Percentiles rank a stretch among this genome's conserved stretches.
phyloP scores from a whole-genome alignment of 2,888 invertebrate species.

The Dynastes grantii region DNA sequence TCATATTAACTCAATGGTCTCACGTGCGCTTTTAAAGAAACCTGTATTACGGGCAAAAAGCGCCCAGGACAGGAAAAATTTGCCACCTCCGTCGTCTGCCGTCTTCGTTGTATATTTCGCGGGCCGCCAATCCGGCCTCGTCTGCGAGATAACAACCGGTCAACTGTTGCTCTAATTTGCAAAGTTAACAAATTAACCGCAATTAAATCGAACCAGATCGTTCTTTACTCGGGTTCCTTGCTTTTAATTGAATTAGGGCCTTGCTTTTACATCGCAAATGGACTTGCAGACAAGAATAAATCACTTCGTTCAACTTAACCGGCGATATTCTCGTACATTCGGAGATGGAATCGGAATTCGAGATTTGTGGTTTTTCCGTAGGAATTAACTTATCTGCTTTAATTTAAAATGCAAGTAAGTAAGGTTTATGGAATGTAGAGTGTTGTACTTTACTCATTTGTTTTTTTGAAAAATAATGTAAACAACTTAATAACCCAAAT shows the following conservation, averaged over 20 bases:
- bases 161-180: conserved; percentile 60
- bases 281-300: conserved; percentile 53
- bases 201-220: conserved; percentile 61
- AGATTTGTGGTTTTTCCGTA: too few relatives aligned
- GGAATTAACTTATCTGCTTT: too few relatives aligned
- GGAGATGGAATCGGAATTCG: neutral
- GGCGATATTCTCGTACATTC: conserved; percentile 40
- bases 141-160: conserved; percentile 54
- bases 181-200: conserved; percentile 63
- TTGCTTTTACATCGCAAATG: conserved; percentile 51
- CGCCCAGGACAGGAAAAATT: conserved; percentile 58
- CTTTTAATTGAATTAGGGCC: conserved; percentile 61
- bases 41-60: conserved; percentile 58
- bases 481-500: too few relatives aligned
- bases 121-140: neutral
- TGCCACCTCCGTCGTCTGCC: conserved; percentile 59
- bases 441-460: too few relatives aligned
- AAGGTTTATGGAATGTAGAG: too few relatives aligned
- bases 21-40: conserved; percentile 64
- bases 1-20: conserved; percentile 66
- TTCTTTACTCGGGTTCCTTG: conserved; percentile 54
- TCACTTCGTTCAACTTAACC: conserved; percentile 46
- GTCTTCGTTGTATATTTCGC: conserved; percentile 25
- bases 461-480: too few relatives aligned
- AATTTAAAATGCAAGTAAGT: too few relatives aligned